Evolutionary conservation across 2,113 vertebrate genomes (phyloP), one percentile per base, ranked within the genome.

Genomic region (Clarias magur): DNA sequence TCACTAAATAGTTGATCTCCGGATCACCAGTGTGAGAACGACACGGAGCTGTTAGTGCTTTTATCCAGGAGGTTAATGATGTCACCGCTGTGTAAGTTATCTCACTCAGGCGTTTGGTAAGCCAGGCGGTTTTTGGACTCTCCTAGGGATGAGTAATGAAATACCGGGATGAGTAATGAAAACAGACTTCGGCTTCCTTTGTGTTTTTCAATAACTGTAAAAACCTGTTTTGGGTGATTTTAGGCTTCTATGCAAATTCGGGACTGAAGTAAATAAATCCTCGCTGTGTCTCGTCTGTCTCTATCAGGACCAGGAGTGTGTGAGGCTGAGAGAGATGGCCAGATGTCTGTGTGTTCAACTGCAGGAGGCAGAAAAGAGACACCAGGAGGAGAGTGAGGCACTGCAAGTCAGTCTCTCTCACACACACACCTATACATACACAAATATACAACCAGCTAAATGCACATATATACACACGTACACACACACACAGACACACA

Each of bases 331-430:
- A 38, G 95, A 96, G 90, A 93, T 91, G 0, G 94, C 94, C 7
- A 93, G 82, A 87, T 94, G 93, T 38, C 91, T 99, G 63, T 95
- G 95, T 4, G 81, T 88, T 5, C 23, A 93, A 91, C 94, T 98
- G 85, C 95, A 94, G 92, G 96, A 97, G 84, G 93, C 93, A 0
- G 96, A 98, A 89, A 93, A 82, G 76, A 94, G 86, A 60, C 96
- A 96, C 10, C 95, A 95, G 92, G 91, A 96, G 63, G 97, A 98
- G 65, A 93, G 70, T 38, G 89, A 91, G 12, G 86, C 88, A 82
- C 95, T 97, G 7, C 95, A 97, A 96, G 97, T 97, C 60, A 89
- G 92, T 89, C 8, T 70, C 63, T 62, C 21, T 68, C 48, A 84
- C 53, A 79, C n/a, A 59, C 62, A 57, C 34, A 68, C 60, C 34